Base-by-base conservation (phyloP, 2,888 invertebrate genomes). In the Euphydryas editha region DNA sequence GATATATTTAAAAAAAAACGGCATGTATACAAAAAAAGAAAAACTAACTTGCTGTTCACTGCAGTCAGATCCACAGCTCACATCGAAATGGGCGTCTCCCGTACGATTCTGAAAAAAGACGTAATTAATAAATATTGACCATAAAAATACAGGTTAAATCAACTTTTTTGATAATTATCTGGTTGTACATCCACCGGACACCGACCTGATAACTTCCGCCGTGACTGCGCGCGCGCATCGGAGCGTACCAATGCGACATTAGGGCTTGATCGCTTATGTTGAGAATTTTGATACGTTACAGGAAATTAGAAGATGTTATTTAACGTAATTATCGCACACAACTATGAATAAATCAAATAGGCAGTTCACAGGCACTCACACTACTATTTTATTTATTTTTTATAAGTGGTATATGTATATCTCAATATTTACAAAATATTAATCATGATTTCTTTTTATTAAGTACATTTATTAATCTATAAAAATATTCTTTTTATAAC, bases 51-150 rank as follows among this genome's bases (percentile, higher is more conserved):
- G 95, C 83, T 95, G 94, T 67, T 95, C 93, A 83, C 95, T 95
- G 88, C 96, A 96, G 70, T 95, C 94, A 46, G 94, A 93, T 42
- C 95, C 95, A 78, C 96, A 96, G 72, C 94, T 95, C 60, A 95
- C 94, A 80, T 95, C 95, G 75, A 94, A 95, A 78, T 94, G 94
- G n/a, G 93, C 93, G 75, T 95, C 94, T 73, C 95, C 95, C 70
- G 95, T 95, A 74, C 95, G 94, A 82, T 95, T 96, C 96, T 96
- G 94, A 17, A 81, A 78, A 67, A 64, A 73, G 57, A 54, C 20
- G 42, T 37, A 63, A 46, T 67, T 59, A 67, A 46, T 36, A 57
- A 51, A 51, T 44, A 17, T 20, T 61, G 30, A 37, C 30, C 62
- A 59, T 68, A 68, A 69, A 73, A 72, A 61, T 56, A 39, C 60